Evolutionary conservation across 2,888 invertebrate genomes (phyloP), one percentile per base, ranked within the genome.

Genomic region (Romanomermis culicivorax): DNA sequence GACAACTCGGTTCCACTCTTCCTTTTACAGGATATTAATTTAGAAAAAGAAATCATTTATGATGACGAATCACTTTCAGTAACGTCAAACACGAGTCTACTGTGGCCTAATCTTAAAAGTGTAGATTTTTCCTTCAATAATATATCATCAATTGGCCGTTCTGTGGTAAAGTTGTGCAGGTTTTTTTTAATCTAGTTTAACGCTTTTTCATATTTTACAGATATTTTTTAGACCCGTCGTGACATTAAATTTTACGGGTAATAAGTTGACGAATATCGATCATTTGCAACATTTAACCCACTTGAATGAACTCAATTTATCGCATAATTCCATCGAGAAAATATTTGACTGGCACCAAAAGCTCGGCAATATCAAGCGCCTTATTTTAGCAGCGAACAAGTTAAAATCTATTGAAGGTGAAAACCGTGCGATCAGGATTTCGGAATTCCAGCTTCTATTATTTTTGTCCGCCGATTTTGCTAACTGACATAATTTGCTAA

Each of bases 341-440:
- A 61, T 71, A 29, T 65, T 70, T 43, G 78, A 82, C 66, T 78
- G 89, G 72, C 83, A 88, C 68, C 78, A 80, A 2, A 82, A 82
- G 69, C 77, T 93, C 56, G 88, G 88, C 3, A 88, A 89, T 70
- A 77, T 93, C 49, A 79, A 81, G n/a, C 79, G 78, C 56, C 77
- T 95, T 52, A 81, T 85, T 67, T 70, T 95, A 51, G 81, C 85
- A 0, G 82, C 85, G 62, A 93, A 93, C 71, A 78, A 78, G 65
- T 78, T 93, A 2, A 64, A n/a, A 23, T 25, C 24, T 7, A 3
- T 50, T 26, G 36, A 36, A 36, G 36, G 36, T 17, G 17, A n/a
- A n/a, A n/a, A n/a, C n/a, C n/a, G n/a, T n/a, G n/a, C n/a, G n/a
- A n/a, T n/a, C n/a, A n/a, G n/a, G n/a, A n/a, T n/a, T n/a, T n/a